phyloP scores from a whole-genome alignment of 2,797 vertebrate genomes.

The Danio albolineatus region DNA sequence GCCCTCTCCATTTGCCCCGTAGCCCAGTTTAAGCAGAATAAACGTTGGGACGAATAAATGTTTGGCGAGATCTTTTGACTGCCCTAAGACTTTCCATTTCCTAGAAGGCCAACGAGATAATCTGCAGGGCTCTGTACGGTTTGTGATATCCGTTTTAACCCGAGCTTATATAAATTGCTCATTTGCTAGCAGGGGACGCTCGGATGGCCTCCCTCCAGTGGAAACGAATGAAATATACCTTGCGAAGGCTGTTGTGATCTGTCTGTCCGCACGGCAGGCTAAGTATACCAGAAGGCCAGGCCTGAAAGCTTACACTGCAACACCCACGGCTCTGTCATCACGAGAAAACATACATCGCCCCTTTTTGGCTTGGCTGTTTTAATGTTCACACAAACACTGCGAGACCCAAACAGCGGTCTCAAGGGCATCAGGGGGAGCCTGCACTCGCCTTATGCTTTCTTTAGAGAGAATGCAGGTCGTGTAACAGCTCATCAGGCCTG shows the following conservation, averaged over 20 bases:
- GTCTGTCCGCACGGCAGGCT: conserved; percentile 40
- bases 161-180: conserved; percentile 14
- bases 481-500: conserved; percentile 59
- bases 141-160: conserved; percentile 22
- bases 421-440: conserved; percentile 27
- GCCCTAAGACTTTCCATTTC: conserved; percentile 23
- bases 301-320: conserved; percentile 37
- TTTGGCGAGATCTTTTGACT: conserved; percentile 16
- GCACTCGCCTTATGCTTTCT: conserved; percentile 25
- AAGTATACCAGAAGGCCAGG: conserved; percentile 38
- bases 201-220: conserved; percentile 13
- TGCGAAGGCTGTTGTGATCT: conserved; percentile 43
- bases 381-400: conserved; percentile 29
- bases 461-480: conserved; percentile 48
- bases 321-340: conserved; percentile 43
- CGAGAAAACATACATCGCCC: conserved; percentile 36
- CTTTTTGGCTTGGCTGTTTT: conserved; percentile 23
- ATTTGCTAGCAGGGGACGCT: conserved; percentile 17
- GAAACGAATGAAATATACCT: conserved; percentile 28
- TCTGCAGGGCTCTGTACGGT: neutral
- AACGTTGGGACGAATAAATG: conserved; percentile 19
- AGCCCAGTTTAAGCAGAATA: conserved; percentile 1
- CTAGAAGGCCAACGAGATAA: conserved; percentile 39
- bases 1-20: neutral
- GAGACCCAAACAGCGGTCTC: conserved; percentile 31